These are phyloP conservation scores for Lathronympha strigana DNA, from an alignment of 2,888 invertebrate species.

Conservation along the genomic window DNA sequence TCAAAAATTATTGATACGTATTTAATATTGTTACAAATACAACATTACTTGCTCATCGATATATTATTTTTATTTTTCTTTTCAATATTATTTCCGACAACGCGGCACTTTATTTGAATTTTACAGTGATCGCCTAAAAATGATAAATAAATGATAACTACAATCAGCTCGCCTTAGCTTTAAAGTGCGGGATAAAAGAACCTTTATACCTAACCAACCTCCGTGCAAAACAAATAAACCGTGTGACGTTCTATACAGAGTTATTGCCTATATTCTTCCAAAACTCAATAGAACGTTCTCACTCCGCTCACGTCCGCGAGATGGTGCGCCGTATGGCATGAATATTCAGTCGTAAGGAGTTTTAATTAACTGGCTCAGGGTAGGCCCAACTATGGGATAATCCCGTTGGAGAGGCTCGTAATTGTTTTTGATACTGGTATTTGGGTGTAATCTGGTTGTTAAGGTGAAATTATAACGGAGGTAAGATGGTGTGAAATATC, in stretches of 20 bases:
- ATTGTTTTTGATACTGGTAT: slow-evolving; percentile 41
- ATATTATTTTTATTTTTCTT: no score
- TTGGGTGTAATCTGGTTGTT: slow-evolving; percentile 31
- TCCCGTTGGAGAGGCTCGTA: slow-evolving; percentile 28
- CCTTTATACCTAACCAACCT: not conserved
- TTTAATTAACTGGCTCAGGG: slow-evolving; percentile 34
- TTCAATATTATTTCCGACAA: no score
- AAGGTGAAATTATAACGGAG: slow-evolving; percentile 19
- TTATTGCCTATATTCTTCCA: slow-evolving; percentile 34
- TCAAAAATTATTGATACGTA: no score
- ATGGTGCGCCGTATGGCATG: slow-evolving; percentile 36
- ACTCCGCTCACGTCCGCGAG: slow-evolving; percentile 40
- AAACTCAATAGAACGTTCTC: slow-evolving; percentile 34
- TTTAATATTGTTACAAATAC: no score
- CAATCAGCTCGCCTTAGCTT: no score
- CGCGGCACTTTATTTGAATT: no score
- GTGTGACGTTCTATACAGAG: slow-evolving; percentile 15
- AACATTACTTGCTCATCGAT: no score
- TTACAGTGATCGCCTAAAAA: no score
- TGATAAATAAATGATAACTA: no score
- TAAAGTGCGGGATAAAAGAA: not conserved
- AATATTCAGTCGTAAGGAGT: slow-evolving; percentile 39
- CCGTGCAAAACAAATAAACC: not conserved
- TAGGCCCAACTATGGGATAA: slow-evolving; percentile 28
- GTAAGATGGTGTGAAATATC: slow-evolving; percentile 10